Evolutionary conservation across 1,140 invertebrate species (phyloP).

Genomic region (Zaprionus lachaisei): DNA sequence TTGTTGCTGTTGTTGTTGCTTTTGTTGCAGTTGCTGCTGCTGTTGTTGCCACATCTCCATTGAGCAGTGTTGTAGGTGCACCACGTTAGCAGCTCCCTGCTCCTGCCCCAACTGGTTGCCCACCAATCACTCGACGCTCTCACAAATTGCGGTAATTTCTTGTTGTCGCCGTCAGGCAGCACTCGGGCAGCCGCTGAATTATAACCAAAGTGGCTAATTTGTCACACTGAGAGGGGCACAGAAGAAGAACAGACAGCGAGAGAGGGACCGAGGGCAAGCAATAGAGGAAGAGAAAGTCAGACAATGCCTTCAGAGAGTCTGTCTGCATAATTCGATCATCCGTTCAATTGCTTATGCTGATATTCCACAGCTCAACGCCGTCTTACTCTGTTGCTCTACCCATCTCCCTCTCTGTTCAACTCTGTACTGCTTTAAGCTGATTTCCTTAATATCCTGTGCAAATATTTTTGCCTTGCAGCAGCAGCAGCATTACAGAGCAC

Average conservation of each 20-base stretch:
- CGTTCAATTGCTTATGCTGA: constrained; percentile 78
- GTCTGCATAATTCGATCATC: constrained; percentile 71
- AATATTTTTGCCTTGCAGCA: constrained; percentile 62
- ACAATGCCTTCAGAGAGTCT: constrained; percentile 37
- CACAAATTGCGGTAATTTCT: constrained; percentile 82
- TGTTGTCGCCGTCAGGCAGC: constrained; percentile 72
- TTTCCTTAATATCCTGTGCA: constrained; percentile 65
- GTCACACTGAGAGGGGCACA: constrained; percentile 52
- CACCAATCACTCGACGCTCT: constrained; percentile 73
- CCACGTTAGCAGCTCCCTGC: constrained; percentile 44
- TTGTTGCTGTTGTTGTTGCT: constrained; percentile 12
- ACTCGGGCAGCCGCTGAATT: constrained; percentile 52
- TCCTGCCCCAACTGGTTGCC: constrained; percentile 15
- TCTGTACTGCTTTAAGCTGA: constrained; percentile 30
- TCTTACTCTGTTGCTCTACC: not conserved
- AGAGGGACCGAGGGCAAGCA: not conserved
- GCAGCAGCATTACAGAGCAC: constrained; percentile 36
- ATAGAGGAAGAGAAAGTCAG: constrained; percentile 14
- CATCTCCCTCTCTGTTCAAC: not conserved
- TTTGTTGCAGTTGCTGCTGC: constrained; percentile 6
- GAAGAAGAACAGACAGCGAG: constrained; percentile 8
- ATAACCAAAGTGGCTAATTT: constrained; percentile 79
- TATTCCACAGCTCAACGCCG: constrained; percentile 26
- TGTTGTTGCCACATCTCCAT: not conserved
- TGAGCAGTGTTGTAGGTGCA: constrained; percentile 1